Conservation (phyloP, 2,797 vertebrate genomes). For the Acipenser transmontanus region DNA sequence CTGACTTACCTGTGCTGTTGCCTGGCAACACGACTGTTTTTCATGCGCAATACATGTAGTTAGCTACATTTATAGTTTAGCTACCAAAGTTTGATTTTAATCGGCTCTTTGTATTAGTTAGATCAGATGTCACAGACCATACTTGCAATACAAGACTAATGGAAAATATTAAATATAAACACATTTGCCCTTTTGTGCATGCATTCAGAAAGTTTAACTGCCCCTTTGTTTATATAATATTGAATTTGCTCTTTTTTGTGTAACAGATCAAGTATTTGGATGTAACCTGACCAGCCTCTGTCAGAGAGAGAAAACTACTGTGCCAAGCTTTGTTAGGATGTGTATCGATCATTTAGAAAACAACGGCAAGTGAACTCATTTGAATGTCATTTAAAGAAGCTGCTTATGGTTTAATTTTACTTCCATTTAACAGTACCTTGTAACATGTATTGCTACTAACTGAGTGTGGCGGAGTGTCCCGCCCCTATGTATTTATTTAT, state of each 20-base stretch:
- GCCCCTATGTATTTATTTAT: no score
- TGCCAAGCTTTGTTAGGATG: constrained; percentile 72
- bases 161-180: not conserved
- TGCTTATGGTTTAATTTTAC: no score
- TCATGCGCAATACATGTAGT: no score
- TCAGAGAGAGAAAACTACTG: constrained; percentile 68
- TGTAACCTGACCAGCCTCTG: constrained; percentile 71
- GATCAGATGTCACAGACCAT: no score
- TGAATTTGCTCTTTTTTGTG: constrained; percentile 35
- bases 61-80: no score
- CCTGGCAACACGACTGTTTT: no score
- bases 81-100: not conserved
- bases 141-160: no score
- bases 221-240: not conserved
- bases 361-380: constrained; percentile 49
- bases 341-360: constrained; percentile 78
- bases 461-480: not conserved
- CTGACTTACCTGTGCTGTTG: no score
- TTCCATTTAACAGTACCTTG: not conserved
- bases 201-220: not conserved
- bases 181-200: not conserved
- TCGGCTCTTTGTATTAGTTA: no score
- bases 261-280: constrained; percentile 79
- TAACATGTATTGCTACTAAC: not conserved
- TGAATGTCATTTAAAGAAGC: not conserved